These are phyloP conservation scores for Pristionchus exspectatus DNA, from an alignment of 2,888 invertebrate genomes.

Conservation along the genomic window DNA sequence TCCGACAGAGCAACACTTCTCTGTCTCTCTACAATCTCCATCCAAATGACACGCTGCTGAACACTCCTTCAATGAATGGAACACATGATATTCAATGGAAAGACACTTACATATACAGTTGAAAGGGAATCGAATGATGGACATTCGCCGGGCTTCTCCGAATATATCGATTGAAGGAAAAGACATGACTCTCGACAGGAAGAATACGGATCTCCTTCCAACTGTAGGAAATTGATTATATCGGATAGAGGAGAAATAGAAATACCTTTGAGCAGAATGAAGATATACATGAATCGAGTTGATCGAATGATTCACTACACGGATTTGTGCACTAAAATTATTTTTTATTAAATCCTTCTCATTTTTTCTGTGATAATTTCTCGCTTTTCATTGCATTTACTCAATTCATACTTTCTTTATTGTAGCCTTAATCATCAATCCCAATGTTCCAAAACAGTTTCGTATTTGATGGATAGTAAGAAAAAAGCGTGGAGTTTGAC, in stretches of 20 bases:
- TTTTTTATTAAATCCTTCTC: neutral
- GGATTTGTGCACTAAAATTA: conserved; percentile 75
- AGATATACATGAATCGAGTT: conserved; percentile 60
- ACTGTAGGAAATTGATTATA: neutral
- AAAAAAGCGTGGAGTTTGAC: too few species aligned
- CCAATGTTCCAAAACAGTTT: neutral
- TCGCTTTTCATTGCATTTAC: too few species aligned
- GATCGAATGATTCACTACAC: conserved; percentile 70
- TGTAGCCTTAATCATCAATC: too few species aligned
- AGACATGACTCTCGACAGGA: conserved; percentile 78
- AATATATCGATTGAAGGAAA: conserved; percentile 77
- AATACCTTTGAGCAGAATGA: conserved; percentile 41
- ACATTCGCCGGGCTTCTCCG: conserved; percentile 79
- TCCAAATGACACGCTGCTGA: conserved; percentile 79
- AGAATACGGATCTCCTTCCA: neutral
- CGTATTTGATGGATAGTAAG: neutral
- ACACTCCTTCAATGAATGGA: conserved; percentile 75
- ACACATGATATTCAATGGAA: neutral
- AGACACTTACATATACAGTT: conserved; percentile 61
- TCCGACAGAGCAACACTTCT: conserved; percentile 79
- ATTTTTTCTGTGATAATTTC: neutral
- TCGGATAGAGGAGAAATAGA: neutral
- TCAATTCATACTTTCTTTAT: too few species aligned
- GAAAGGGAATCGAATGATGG: conserved; percentile 70
- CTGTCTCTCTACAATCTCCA: conserved; percentile 78